Evolutionary conservation across 1,140 invertebrate genomes (phyloP), one percentile per base, ranked within the genome.

Genomic region (Neodiprion virginianus): DNA sequence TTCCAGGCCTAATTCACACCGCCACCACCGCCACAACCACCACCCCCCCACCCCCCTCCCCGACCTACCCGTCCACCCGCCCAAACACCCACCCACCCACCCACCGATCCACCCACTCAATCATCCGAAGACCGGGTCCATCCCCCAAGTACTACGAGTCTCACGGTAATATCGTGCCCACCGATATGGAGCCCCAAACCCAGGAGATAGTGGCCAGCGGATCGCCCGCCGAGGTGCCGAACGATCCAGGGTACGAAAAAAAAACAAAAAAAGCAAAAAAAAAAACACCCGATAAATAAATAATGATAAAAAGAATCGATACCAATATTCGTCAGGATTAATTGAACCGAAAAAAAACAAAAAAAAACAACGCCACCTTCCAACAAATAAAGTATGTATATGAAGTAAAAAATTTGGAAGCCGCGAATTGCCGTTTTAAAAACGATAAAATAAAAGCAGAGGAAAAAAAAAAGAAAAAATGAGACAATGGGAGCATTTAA

Each of bases 231-330:
- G 95, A 96, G 90, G 94, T 95, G 88, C 94, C 95, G 88, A 96
- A 96, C 91, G 95, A 96, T 90, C 95, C 95, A 88, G 95, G 95
- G 95, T 96, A 93, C 90, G 93, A 91, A 78, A 73, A 50, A 67
- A 68, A 21, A 21, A 21, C 17, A 21, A 21, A 21, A 21, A 21
- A 21, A 21, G 17, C 17, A 21, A 21, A 21, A 21, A 21, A 21
- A 21, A 1, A 21, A 21, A 21, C 17, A 21, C 17, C 17, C 74
- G 23, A 47, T 14, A 28, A 14, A 67, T 17, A 21, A 21, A 21
- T 21, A 21, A 53, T 53, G 10, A 14, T n/a, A 53, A 11, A 53
- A 53, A 10, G 50, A 11, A 11, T 53, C 10, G n/a, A 53, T 53
- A 11, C n/a, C n/a, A 21, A 21, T 53, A 53, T 53, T 53, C 10